Base-by-base conservation (phyloP, 2,113 vertebrate species). In the Gnathonemus longibarbis region DNA sequence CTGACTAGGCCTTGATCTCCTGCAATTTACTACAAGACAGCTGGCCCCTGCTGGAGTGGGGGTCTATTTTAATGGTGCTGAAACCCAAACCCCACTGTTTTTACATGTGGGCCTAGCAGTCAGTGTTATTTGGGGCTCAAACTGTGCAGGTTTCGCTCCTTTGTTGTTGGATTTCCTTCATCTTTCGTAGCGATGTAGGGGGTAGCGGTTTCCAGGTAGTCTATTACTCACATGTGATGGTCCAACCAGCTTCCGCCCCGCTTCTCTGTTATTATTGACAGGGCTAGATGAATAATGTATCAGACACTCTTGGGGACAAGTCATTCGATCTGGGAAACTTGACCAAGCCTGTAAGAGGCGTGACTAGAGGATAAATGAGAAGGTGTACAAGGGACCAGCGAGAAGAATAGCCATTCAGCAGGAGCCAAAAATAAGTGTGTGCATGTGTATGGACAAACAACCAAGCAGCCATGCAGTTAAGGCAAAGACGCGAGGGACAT, bases 251-350 rank as follows among this genome's bases (percentile, higher is more conserved):
- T 86, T 89, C 35, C 52, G 31, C 27, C 50, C 49, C 1, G 31
- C 50, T 87, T 13, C 90, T 91, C 92, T 89, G 90, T 93, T 92
- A 93, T 93, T 93, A 94, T 90, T 94, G 93, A 94, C 93, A 94
- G 93, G 92, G 89, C 89, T 90, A 53, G 85, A 93, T 95, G 90
- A 94, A 94, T 94, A 93, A 94, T 93, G 92, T 74, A 94, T 95
- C 92, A 93, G 92, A 93, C 91, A 90, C 89, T 93, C 92, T 91
- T 92, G 92, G 93, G 92, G 91, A 70, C 90, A 90, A 2, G 94
- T 93, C 94, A 94, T 93, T 91, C 89, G 52, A 94, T 46, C 92
- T 89, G 52, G 31, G 90, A 84, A 84, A 89, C 80, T 62, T 85
- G 80, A 85, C 89, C 89, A 62, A 89, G 77, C 89, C 91, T 88